Evolutionary conservation across 1,140 invertebrate species (phyloP), one percentile per base, ranked within the genome.

Genomic region (Cecropterus lyciades): DNA sequence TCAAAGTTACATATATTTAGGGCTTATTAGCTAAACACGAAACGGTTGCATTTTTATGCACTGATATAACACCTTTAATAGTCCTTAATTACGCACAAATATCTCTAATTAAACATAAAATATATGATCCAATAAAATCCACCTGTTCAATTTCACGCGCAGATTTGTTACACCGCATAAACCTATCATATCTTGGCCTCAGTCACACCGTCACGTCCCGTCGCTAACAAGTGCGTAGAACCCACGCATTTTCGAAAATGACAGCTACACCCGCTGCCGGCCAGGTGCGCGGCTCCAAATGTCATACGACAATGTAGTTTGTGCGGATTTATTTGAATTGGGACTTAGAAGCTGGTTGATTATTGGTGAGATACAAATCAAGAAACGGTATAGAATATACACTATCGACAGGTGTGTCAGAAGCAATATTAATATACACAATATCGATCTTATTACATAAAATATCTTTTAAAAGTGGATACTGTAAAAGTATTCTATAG

Each of bases 161-260:
- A 11, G 33, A 11, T 11, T 37, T 37, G 7, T 8, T n/a, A n/a
- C n/a, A 0, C 33, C 33, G 33, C 51, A 53, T 55, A 55, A 55
- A 55, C 33, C 52, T 55, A 55, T 55, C 33, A 55, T 16, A 27
- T 7, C 52, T 55, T 33, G 40, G 53, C 15, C n/a, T n/a, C 37
- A 56, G 53, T 56, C 52, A 56, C 52, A 16, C 16, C 53, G 40
- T 56, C 53, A 56, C 43, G 20, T 56, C 53, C 43, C 43, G 20
- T 15, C 14, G 43, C 57, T 60, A 60, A 60, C 57, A 60, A 60
- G 57, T 60, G 56, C 56, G 57, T 60, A 37, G 45, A 20, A 11
- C 43, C 57, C 14, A 60, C 46, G 46, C 46, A 49, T 62, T 62
- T 62, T 15, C 43, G 46, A 40, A 51, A 62, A 62, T 62, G 30